Percentiles rank a stretch among this genome's conserved stretches.
These are phyloP conservation scores for Rhabdomys dilectus DNA, from an alignment of 2,113 vertebrate genomes.

Conservation along the genomic window DNA sequence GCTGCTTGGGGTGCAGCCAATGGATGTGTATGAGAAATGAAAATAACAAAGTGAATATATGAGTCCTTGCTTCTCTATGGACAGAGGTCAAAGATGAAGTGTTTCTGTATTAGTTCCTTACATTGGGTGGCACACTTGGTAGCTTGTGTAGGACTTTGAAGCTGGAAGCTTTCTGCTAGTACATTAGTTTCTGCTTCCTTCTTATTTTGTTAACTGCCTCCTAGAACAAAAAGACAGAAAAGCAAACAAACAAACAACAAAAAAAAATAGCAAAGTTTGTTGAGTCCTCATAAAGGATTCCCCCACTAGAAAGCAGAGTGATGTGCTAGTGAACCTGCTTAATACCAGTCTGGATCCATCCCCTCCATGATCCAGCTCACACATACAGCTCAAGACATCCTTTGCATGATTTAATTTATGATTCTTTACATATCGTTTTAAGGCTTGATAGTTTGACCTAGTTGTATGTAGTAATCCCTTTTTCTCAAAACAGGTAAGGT, in stretches of 20 bases:
- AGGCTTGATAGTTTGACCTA: background rate
- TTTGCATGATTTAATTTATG: background rate
- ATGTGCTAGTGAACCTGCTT: background rate
- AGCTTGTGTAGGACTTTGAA: background rate
- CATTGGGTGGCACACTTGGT: background rate
- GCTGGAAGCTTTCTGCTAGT: background rate
- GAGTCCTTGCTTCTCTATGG: background rate
- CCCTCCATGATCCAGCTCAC: accelerated
- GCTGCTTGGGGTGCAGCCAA: background rate
- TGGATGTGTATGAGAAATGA: background rate
- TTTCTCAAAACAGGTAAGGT: background rate
- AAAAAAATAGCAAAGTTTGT: background rate
- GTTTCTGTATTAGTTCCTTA: background rate
- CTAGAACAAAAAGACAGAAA: background rate
- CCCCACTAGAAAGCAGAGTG: background rate
- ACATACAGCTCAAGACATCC: background rate
- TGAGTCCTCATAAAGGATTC: background rate
- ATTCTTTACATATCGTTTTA: background rate
- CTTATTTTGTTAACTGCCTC: background rate
- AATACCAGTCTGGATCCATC: background rate
- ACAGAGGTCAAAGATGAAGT: background rate
- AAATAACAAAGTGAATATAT: background rate
- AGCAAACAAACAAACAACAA: background rate
- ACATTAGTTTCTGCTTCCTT: background rate
- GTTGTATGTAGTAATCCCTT: background rate